Evolutionary conservation across 2,888 invertebrate species (phyloP).

Genomic region (Lamproptera curius): DNA sequence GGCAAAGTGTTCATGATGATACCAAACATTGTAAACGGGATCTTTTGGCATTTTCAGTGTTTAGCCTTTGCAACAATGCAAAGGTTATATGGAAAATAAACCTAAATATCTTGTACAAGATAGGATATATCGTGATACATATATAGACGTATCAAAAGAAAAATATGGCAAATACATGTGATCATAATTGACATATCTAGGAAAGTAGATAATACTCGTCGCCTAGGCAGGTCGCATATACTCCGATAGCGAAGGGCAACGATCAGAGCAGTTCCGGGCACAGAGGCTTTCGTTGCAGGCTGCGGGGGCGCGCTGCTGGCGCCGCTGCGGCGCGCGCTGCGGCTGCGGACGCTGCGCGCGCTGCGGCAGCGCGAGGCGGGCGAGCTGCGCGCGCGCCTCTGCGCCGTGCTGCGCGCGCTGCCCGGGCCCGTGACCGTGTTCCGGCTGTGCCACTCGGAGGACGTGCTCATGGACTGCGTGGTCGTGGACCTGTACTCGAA

Average conservation of each 20-base stretch:
- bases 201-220: no score
- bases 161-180: slow-evolving; percentile 18
- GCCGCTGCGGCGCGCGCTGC: slow-evolving; percentile 31
- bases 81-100: no score
- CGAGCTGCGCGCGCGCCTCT: slow-evolving; percentile 33
- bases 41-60: no score
- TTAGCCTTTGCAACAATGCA: no score
- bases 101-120: no score
- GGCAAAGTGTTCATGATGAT: no score
- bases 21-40: no score
- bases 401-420: slow-evolving; percentile 38
- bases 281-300: slow-evolving; percentile 66
- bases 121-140: no score
- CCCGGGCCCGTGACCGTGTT: slow-evolving; percentile 82
- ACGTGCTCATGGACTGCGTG: slow-evolving; percentile 36
- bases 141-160: no score
- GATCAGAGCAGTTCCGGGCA: slow-evolving; percentile 70
- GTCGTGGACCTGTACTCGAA: slow-evolving; percentile 66
- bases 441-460: slow-evolving; percentile 78
- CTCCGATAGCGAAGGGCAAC: no score
- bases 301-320: slow-evolving; percentile 24
- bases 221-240: no score
- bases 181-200: no score
- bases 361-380: slow-evolving; percentile 49
- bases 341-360: slow-evolving; percentile 26